phyloP scores from a whole-genome alignment of 2,888 invertebrate genomes.

The Trachelus troglodyta region DNA sequence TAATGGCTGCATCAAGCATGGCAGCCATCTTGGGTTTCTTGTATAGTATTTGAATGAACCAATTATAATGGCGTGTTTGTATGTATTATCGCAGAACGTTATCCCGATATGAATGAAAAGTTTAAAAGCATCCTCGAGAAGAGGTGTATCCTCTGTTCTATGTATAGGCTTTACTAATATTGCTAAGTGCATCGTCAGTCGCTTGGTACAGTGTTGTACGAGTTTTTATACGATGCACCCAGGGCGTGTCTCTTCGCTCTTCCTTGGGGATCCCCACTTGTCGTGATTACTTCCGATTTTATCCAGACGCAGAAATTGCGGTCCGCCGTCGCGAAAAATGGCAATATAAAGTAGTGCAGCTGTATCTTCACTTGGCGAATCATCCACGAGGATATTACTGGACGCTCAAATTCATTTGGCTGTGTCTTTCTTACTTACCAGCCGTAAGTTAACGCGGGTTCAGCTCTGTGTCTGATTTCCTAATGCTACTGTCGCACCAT shows the following conservation, averaged over 20 bases:
- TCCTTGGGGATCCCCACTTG: conserved; percentile 47
- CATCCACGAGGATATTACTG: not conserved
- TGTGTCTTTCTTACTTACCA: not conserved
- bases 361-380: conserved; percentile 15
- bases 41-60: not conserved
- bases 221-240: conserved; percentile 43
- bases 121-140: conserved; percentile 32
- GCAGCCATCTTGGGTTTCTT: not conserved
- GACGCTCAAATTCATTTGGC: not conserved
- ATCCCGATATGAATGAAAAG: conserved; percentile 16
- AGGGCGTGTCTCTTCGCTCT: conserved; percentile 35
- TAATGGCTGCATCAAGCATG: not conserved
- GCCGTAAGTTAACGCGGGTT: not conserved
- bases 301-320: conserved; percentile 40
- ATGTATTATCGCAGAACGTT: not conserved
- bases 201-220: conserved; percentile 51
- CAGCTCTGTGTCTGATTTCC: not conserved
- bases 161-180: conserved; percentile 59
- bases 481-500: not conserved
- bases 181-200: conserved; percentile 64
- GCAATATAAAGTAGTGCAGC: conserved; percentile 36
- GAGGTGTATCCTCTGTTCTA: conserved; percentile 33
- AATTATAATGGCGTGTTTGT: not conserved
- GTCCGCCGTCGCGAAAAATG: conserved; percentile 32
- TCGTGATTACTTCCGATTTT: conserved; percentile 62